phyloP scores from a whole-genome alignment of 2,888 invertebrate species.

The Chymomyza caudatula region DNA sequence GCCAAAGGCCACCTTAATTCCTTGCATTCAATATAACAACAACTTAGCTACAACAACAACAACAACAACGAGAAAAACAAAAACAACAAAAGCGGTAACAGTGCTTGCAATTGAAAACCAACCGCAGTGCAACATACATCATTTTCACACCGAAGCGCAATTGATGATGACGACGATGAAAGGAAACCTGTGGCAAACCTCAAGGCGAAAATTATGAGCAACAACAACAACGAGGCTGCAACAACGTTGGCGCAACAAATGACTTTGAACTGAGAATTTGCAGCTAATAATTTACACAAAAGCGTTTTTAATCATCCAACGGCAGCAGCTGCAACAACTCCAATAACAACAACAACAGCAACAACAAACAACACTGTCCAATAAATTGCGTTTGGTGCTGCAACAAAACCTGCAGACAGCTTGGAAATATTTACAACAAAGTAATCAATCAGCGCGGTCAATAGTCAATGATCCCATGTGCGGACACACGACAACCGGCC shows the following conservation, averaged over 20 bases:
- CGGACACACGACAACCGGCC: background rate
- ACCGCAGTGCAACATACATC: slow-evolving; percentile 70
- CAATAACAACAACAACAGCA: slow-evolving; percentile 26
- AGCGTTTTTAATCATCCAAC: slow-evolving; percentile 70
- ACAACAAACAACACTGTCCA: slow-evolving; percentile 2
- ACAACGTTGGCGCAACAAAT: slow-evolving; percentile 45
- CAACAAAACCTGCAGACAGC: slow-evolving; percentile 17
- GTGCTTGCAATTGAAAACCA: slow-evolving; percentile 48
- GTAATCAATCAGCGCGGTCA: slow-evolving; percentile 69
- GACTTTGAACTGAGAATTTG: slow-evolving; percentile 66
- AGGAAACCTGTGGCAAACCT: slow-evolving; percentile 65
- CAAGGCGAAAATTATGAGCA: slow-evolving; percentile 70
- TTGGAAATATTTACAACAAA: slow-evolving; percentile 59
- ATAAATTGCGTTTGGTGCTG: background rate
- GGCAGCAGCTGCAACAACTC: slow-evolving; percentile 22
- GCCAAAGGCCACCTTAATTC: slow-evolving; percentile 3
- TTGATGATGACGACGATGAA: slow-evolving; percentile 52
- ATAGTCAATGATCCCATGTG: slow-evolving; percentile 52
- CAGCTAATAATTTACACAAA: slow-evolving; percentile 73
- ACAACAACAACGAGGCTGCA: slow-evolving; percentile 28
- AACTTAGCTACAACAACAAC: background rate
- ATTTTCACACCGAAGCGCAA: slow-evolving; percentile 69
- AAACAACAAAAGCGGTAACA: background rate
- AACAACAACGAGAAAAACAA: background rate
- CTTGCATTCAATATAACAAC: slow-evolving; percentile 4